A percentile compares a stretch with the other conserved stretches of the same genome.
phyloP scores from a whole-genome alignment of 2,113 vertebrate species.

The Turdus rufiventris region DNA sequence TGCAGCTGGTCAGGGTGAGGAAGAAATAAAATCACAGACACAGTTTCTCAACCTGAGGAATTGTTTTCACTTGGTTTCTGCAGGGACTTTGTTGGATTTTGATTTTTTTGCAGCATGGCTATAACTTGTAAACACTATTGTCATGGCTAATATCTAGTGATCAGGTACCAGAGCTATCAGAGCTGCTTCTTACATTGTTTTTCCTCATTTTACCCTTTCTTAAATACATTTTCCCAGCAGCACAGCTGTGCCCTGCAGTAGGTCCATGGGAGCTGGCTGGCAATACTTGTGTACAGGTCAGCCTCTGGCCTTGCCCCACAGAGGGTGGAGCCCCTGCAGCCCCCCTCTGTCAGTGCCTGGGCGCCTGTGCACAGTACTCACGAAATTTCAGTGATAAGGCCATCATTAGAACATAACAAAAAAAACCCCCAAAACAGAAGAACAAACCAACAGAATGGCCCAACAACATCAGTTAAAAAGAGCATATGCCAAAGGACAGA shows the following conservation, averaged over 20 bases:
- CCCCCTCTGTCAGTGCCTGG: background rate
- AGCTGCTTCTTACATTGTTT: background rate
- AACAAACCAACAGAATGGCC: fast-evolving
- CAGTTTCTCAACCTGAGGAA: background rate
- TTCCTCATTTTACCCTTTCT: background rate
- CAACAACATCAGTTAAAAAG: background rate
- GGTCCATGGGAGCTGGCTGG: background rate
- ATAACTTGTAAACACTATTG: background rate
- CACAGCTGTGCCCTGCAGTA: background rate
- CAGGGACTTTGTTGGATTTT: background rate
- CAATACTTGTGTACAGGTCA: background rate
- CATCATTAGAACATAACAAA: background rate
- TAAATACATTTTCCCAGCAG: background rate
- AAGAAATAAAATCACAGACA: background rate
- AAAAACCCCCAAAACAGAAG: background rate
- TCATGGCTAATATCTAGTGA: background rate
- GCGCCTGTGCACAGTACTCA: background rate
- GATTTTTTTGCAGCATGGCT: background rate
- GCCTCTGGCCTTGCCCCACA: background rate
- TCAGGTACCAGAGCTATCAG: background rate
- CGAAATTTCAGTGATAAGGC: background rate
- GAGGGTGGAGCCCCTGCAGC: background rate
- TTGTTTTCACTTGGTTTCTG: background rate
- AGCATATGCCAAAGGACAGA: background rate
- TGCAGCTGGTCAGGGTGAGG: background rate